Conservation (phyloP, 2,113 vertebrate genomes). For the Lucifuga dentata region DNA sequence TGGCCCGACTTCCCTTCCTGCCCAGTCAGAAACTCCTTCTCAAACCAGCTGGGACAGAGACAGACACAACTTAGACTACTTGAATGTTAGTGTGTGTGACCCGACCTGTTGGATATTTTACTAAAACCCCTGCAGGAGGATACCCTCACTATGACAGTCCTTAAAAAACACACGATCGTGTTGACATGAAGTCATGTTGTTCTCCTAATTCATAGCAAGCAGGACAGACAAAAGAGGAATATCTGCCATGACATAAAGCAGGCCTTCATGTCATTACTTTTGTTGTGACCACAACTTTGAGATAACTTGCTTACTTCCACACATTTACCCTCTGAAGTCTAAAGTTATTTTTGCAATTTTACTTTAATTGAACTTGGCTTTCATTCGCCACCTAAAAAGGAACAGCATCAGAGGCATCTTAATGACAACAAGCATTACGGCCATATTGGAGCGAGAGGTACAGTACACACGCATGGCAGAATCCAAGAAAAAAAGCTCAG, state of each 20-base stretch:
- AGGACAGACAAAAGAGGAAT: background rate
- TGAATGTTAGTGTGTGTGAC: background rate
- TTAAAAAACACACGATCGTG: background rate
- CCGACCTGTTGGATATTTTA: background rate
- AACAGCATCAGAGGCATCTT: background rate
- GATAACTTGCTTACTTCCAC: background rate
- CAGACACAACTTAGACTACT: background rate
- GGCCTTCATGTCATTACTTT: background rate
- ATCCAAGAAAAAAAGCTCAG: background rate
- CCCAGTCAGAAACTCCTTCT: slow-evolving; percentile 94
- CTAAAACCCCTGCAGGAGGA: background rate
- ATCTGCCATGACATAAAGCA: background rate
- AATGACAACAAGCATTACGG: background rate
- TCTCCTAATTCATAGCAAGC: background rate
- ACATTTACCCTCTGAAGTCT: background rate
- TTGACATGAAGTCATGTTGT: background rate
- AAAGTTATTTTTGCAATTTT: too few species aligned
- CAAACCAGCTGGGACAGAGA: slow-evolving; percentile 86
- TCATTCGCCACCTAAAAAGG: background rate
- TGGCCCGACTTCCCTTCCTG: slow-evolving; percentile 84
- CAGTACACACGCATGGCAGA: background rate
- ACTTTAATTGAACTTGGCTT: too few species aligned
- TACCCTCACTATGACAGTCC: background rate
- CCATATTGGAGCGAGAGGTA: background rate
- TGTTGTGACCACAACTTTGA: background rate